Evolutionary conservation across 2,888 invertebrate species (phyloP).

Genomic region (Nomada fucata): DNA sequence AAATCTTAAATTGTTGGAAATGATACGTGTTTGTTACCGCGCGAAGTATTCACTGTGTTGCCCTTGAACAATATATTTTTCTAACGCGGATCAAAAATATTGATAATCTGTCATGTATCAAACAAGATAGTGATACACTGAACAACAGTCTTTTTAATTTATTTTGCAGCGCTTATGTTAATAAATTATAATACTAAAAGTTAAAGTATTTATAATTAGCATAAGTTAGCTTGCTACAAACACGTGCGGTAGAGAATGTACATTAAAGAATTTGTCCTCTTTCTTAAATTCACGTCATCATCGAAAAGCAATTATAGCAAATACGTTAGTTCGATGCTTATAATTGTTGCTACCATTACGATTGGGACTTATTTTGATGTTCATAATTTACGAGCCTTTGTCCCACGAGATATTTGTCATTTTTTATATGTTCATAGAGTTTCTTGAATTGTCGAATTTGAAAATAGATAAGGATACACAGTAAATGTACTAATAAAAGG

Average conservation of each 20-base stretch:
- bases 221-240: conserved; percentile 65
- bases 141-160: conserved; percentile 78
- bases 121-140: conserved; percentile 63
- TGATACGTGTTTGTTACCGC: conserved; percentile 1
- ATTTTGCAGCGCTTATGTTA: conserved; percentile 77
- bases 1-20: conserved; percentile 22
- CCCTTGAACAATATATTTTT: conserved; percentile 5
- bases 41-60: background rate
- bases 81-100: conserved; percentile 28
- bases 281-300: conserved; percentile 40
- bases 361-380: conserved; percentile 88
- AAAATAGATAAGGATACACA: conserved; percentile 90
- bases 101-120: conserved; percentile 48
- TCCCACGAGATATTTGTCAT: conserved; percentile 99
- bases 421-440: conserved; percentile 98
- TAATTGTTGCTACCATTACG: conserved; percentile 72
- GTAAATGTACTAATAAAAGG: conserved; percentile 89
- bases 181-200: conserved; percentile 78
- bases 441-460: conserved; percentile 97
- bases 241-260: conserved; percentile 75
- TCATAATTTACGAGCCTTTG: conserved; percentile 99
- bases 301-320: conserved; percentile 41
- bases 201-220: conserved; percentile 71
- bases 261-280: conserved; percentile 71
- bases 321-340: conserved; percentile 75